These are phyloP conservation scores for Vidua chalybeata DNA, from an alignment of 2,113 vertebrate genomes.

Conservation along the genomic window DNA sequence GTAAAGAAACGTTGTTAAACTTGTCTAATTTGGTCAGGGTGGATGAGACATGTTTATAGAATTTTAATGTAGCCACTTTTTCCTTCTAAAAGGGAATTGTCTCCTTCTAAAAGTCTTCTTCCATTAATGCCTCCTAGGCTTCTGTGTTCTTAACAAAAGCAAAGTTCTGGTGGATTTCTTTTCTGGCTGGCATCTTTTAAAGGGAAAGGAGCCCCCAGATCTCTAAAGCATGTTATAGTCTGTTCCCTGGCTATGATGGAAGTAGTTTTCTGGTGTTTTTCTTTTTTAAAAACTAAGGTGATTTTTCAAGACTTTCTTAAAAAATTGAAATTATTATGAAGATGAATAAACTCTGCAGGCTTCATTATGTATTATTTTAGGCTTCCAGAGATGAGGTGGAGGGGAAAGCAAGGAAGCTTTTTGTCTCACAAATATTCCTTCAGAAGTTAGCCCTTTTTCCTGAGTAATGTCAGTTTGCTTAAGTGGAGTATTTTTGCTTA, in stretches of 20 bases:
- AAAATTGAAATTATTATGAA: not conserved
- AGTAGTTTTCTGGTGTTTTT: not conserved
- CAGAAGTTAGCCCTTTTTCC: not conserved
- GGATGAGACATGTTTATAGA: not conserved
- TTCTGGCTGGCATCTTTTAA: not conserved
- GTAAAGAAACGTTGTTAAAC: not conserved
- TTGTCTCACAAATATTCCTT: not conserved
- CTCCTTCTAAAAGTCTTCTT: not conserved
- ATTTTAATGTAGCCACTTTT: not conserved
- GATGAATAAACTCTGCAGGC: not conserved
- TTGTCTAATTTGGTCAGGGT: not conserved
- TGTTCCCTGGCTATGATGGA: not conserved
- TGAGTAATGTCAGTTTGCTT: not conserved
- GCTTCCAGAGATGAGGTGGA: not conserved
- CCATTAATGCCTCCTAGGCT: not conserved
- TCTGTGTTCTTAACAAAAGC: conserved; percentile 20
- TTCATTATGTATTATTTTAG: not conserved
- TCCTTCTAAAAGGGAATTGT: not conserved
- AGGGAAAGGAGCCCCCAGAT: not conserved
- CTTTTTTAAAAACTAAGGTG: not conserved
- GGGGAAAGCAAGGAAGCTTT: not conserved
- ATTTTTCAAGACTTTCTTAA: not conserved
- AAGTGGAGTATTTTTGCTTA: not conserved
- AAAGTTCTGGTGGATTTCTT: not conserved
- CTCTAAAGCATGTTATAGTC: not conserved